Percentiles rank a stretch among this genome's conserved stretches.
Conservation (phyloP, 2,113 vertebrate species). For the Pan paniscus region DNA sequence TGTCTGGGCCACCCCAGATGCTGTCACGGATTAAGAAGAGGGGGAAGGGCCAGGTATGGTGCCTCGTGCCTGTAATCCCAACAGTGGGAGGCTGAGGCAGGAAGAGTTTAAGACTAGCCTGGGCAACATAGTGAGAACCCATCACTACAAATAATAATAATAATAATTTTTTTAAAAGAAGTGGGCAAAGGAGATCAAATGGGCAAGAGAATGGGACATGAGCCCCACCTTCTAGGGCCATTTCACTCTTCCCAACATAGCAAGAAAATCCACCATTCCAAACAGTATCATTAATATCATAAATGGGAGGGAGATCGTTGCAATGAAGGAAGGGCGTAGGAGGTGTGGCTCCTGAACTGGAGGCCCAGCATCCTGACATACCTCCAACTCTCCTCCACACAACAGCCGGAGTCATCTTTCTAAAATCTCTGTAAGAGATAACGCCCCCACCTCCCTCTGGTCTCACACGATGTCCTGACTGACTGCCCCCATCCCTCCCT, state of each 20-base stretch:
- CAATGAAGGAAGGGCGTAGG: background rate
- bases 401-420: background rate
- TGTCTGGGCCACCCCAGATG: background rate
- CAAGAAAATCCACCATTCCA: background rate
- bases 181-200: background rate
- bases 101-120: too few relatives aligned
- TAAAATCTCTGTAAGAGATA: background rate
- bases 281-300: background rate
- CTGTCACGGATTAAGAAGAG: background rate
- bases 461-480: background rate
- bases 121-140: too few relatives aligned
- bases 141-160: too few relatives aligned
- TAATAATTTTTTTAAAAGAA: background rate
- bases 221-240: background rate
- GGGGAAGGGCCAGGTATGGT: background rate
- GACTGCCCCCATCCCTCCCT: too few relatives aligned
- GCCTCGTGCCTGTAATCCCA: too few relatives aligned
- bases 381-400: background rate
- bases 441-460: background rate
- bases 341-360: accelerated
- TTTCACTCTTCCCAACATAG: background rate
- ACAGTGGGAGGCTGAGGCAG: too few relatives aligned
- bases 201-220: background rate
- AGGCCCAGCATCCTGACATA: background rate
- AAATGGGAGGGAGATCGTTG: accelerated